Percentiles rank a stretch among this genome's conserved stretches.
These are phyloP conservation scores for Darevskia nairensis DNA, from an alignment of 2,797 vertebrate genomes.

Conservation along the genomic window DNA sequence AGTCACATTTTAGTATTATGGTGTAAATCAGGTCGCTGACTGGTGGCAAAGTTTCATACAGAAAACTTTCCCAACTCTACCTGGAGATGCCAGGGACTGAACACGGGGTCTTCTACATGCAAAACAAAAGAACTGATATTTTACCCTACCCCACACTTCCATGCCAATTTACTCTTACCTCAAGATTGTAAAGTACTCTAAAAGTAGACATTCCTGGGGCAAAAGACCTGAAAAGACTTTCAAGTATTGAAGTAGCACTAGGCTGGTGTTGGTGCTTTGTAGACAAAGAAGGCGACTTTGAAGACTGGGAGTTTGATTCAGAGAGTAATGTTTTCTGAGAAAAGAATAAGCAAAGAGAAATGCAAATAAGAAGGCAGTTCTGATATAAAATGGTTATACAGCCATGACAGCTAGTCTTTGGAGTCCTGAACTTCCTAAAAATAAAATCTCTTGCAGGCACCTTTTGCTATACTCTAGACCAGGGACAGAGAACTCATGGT, in stretches of 20 bases:
- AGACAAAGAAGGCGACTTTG: conserved; percentile 93
- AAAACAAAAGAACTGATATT: background rate
- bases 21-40: background rate
- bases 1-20: background rate
- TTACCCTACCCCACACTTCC: background rate
- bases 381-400: background rate
- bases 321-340: conserved; percentile 93
- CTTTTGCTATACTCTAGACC: background rate
- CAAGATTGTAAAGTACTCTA: conserved; percentile 97
- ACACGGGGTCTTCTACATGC: background rate
- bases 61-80: background rate
- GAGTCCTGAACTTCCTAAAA: conserved; percentile 29
- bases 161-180: conserved; percentile 80
- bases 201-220: conserved; percentile 99
- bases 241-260: conserved; percentile 95
- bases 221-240: conserved; percentile 95
- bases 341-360: conserved; percentile 26
- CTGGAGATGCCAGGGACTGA: background rate
- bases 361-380: conserved; percentile 15
- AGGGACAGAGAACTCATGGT: background rate
- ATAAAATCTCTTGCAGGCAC: background rate
- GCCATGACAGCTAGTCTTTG: background rate
- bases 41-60: background rate
- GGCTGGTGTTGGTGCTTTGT: conserved; percentile 98
- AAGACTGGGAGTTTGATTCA: conserved; percentile 88